Evolutionary conservation across 2,113 vertebrate genomes (phyloP).

Genomic region (Columbina picui): DNA sequence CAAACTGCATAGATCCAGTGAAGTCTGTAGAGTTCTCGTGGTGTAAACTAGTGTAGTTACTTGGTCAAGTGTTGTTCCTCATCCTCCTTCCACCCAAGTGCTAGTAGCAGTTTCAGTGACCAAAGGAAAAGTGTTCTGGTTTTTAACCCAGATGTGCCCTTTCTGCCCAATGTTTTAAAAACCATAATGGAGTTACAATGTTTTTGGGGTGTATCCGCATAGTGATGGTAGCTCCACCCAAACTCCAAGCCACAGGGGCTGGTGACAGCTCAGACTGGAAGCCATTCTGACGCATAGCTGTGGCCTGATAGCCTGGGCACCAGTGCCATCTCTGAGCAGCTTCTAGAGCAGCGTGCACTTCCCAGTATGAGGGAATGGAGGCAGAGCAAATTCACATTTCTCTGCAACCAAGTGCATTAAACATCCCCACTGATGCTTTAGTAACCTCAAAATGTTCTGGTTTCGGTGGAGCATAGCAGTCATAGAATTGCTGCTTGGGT

Average conservation of each 20-base stretch:
- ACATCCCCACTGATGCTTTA: neutral
- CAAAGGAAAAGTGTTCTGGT: neutral
- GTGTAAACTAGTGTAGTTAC: neutral
- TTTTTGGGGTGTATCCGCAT: neutral
- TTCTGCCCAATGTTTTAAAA: neutral
- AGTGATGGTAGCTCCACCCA: neutral
- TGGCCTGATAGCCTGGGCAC: neutral
- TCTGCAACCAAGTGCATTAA: neutral
- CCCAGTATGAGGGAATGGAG: neutral
- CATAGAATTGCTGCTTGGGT: too few species aligned
- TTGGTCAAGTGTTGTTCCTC: neutral
- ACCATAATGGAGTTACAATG: neutral
- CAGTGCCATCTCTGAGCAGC: accelerated
- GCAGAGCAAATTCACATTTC: neutral
- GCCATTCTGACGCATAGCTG: neutral
- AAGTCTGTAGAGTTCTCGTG: neutral
- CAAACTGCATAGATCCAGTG: neutral
- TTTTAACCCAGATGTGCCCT: neutral
- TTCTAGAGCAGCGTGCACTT: accelerated
- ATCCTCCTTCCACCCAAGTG: neutral
- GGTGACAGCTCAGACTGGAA: neutral
- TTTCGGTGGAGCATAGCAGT: neutral
- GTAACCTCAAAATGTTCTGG: neutral
- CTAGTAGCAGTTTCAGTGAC: neutral
- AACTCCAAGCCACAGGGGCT: neutral